Evolutionary conservation across 92 coral and sea anemone species (phyloP).

Genomic region (Epizoanthus rinbou): DNA sequence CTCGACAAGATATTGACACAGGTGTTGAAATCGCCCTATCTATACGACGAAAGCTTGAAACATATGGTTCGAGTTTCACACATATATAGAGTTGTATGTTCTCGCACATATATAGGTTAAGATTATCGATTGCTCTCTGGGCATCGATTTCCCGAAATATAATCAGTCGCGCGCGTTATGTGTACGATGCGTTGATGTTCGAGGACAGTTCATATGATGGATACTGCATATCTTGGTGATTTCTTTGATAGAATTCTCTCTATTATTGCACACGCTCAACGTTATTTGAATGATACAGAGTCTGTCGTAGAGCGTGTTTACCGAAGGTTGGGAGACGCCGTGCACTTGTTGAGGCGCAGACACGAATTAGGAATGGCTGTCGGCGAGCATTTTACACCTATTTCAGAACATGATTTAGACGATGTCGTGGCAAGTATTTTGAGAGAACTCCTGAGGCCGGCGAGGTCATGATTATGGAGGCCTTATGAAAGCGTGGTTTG

Average conservation of each 20-base stretch:
- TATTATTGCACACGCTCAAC: background rate
- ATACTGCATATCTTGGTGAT: background rate
- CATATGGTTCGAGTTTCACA: too few species aligned
- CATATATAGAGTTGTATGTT: too few species aligned
- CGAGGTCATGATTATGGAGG: too few species aligned
- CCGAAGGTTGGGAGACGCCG: conserved; percentile 2
- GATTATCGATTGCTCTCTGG: background rate
- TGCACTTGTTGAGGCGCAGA: background rate
- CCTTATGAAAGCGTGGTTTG: too few species aligned
- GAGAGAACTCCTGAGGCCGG: too few species aligned
- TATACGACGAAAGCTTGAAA: background rate
- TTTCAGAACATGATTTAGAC: too few species aligned
- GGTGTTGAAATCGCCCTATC: background rate
- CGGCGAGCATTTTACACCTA: background rate
- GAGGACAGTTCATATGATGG: background rate
- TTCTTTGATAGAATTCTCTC: conserved; percentile 5
- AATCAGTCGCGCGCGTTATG: background rate
- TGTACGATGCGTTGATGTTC: conserved; percentile 3
- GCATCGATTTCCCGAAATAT: too few species aligned
- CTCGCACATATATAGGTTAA: background rate
- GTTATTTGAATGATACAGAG: too few species aligned
- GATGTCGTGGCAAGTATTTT: too few species aligned
- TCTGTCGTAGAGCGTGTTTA: background rate
- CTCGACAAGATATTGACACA: background rate
- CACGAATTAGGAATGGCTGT: background rate